Percentiles rank a stretch among this genome's conserved stretches.
Evolutionary conservation across 2,797 vertebrate species (phyloP).

Genomic region (Rhinophrynus dorsalis): DNA sequence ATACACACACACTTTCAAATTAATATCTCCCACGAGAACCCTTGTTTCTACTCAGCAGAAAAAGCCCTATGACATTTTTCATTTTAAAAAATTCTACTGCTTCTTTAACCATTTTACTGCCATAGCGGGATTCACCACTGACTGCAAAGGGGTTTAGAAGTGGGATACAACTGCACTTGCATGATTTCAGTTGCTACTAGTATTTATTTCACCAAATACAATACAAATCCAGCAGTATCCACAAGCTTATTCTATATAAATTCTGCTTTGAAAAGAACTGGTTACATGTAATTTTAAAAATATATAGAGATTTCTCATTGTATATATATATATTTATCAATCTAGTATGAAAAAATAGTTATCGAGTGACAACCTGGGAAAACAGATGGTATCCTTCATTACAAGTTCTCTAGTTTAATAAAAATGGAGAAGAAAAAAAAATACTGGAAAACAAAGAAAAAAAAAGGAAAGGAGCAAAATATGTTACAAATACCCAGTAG

Average conservation of each 20-base stretch:
- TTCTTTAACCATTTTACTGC: too few species aligned
- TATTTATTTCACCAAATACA: background rate
- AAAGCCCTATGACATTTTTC: too few species aligned
- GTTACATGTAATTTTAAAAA: slow-evolving; percentile 32
- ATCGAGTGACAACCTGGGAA: slow-evolving; percentile 9
- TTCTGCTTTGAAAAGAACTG: slow-evolving; percentile 17
- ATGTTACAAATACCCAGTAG: background rate
- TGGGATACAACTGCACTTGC: background rate
- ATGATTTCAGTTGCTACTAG: background rate
- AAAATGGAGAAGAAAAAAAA: slow-evolving; percentile 14
- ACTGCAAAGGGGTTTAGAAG: background rate
- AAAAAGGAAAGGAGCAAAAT: slow-evolving; percentile 7
- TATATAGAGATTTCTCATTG: slow-evolving; percentile 25
- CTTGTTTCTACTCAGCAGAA: too few species aligned
- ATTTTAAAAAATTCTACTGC: too few species aligned
- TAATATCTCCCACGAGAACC: too few species aligned
- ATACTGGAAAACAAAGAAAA: too few species aligned
- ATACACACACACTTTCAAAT: too few species aligned
- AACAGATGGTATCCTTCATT: slow-evolving; percentile 24
- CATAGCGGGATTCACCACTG: too few species aligned
- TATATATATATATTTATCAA: slow-evolving; percentile 6
- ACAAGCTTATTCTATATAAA: slow-evolving; percentile 33
- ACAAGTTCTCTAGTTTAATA: slow-evolving; percentile 5
- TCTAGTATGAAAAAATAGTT: slow-evolving; percentile 42
- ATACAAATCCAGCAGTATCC: slow-evolving; percentile 16